Base-by-base conservation (phyloP, 1,140 invertebrate genomes). In the Ephestia elutella region DNA sequence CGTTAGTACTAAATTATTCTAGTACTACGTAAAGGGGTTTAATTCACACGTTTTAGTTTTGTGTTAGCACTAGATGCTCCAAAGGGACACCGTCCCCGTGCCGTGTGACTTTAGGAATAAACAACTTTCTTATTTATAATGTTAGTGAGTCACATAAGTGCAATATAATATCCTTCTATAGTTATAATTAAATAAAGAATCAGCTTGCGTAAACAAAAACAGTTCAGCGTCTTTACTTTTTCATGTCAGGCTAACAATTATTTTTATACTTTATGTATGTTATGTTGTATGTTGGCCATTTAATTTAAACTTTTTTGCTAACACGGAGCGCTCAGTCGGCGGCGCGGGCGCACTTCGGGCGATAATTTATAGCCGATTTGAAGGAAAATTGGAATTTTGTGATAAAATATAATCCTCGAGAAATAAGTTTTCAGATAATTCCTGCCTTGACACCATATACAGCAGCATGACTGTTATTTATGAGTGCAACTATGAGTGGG, bases 321-420 rank as follows among this genome's bases (percentile, higher is more conserved):
- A 73, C 69, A 68, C 69, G 68, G 56, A 54, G 64, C 65, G 75
- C 73, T 63, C 73, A 70, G 51, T 65, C 64, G 67, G 62, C 68
- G 60, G 71, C 73, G 72, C 72, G 56, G 69, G 61, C 70, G 73
- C 74, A 71, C 69, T 66, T 70, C 69, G 56, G 68, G 76, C 71
- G 59, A 61, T 73, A 71, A 79, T 77, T 80, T 77, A 80, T 80
- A 60, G 71, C 61, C 68, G 70, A 77, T 75, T 77, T 75, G 77
- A 70, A 70, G 68, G 72, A 73, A 78, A 79, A 79, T 79, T 73
- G 74, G 72, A 70, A 71, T 77, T 73, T 72, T 73, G 70, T 69
- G 67, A 65, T 75, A 76, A 75, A 76, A 75, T 73, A 75, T 68
- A 60, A 72, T 67, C 56, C 54, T 13, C n/a, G n/a, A 44, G 38